These are phyloP conservation scores for Anhinga anhinga DNA, from an alignment of 2,113 vertebrate species.

Conservation along the genomic window DNA sequence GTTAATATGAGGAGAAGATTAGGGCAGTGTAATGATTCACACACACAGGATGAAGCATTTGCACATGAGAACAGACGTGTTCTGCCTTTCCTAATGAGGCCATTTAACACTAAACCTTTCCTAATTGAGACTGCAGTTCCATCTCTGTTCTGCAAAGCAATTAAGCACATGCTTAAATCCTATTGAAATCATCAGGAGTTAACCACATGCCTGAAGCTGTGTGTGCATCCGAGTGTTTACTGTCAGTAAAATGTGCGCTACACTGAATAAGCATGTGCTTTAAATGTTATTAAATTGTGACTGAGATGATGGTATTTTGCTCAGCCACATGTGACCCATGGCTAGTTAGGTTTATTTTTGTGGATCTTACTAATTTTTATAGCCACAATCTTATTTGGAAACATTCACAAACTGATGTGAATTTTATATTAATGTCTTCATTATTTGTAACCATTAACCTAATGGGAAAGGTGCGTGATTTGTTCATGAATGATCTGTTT, in stretches of 20 bases:
- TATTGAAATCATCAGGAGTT: slow-evolving; percentile 35
- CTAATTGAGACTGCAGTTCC: slow-evolving; percentile 57
- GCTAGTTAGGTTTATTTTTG: slow-evolving; percentile 33
- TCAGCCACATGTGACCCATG: neutral
- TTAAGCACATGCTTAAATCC: slow-evolving; percentile 65
- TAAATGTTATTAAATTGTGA: slow-evolving; percentile 30
- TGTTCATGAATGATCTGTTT: neutral
- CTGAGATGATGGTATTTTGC: slow-evolving; percentile 27
- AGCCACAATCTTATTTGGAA: neutral
- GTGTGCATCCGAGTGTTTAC: slow-evolving; percentile 48
- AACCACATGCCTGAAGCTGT: slow-evolving; percentile 55
- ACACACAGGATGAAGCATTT: slow-evolving; percentile 54
- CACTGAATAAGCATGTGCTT: neutral
- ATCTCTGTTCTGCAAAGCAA: slow-evolving; percentile 49
- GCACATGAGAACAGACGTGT: slow-evolving; percentile 63
- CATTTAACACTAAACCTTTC: slow-evolving; percentile 67
- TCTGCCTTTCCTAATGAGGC: slow-evolving; percentile 64
- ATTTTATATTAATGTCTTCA: neutral
- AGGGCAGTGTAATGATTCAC: slow-evolving; percentile 61
- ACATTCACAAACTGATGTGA: neutral
- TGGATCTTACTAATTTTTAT: slow-evolving; percentile 9
- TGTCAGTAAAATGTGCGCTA: slow-evolving; percentile 7
- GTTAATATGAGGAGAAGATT: slow-evolving; percentile 61
- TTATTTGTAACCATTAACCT: neutral
- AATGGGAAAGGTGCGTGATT: neutral